Evolutionary conservation across 2,888 invertebrate genomes (phyloP), one percentile per base, ranked within the genome.

Genomic region (Cantharis lateralis): DNA sequence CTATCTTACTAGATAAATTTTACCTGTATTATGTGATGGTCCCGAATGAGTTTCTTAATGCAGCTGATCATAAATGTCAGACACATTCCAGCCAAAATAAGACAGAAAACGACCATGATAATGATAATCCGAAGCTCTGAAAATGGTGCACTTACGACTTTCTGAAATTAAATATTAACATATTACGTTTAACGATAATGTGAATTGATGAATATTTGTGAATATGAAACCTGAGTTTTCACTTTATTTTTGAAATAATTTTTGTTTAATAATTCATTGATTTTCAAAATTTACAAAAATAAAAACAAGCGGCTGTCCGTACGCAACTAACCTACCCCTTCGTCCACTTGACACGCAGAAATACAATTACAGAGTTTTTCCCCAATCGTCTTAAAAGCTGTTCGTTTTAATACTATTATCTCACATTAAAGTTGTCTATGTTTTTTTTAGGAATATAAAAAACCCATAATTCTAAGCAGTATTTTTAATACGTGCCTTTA

Each of bases 41-140:
- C 96, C 86, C 95, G 93, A 84, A 95, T 92, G 62, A 97, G 91
- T 86, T 97, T 97, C 82, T 94, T 91, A 81, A 95, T 91, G 88
- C 97, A 97, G 86, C 96, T 96, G 89, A 95, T 95, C 80, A 96
- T 91, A 88, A 97, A 96, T 63, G 96, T 95, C 85, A 95, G 93
- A 85, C 95, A 95, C 94, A 97, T 95, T 26, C 96, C 96, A 63
- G 94, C 93, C 72, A 97, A 91, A 80, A 97, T 96, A 75, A 96
- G 89, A 18, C 95, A 95, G 88, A 97, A 97, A 76, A 97, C 94
- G 26, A 96, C 92, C 86, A 97, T 92, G 80, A 97, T 97, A 84
- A 96, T 95, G 86, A 95, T 90, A 85, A 97, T 95, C 87, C 96
- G 95, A 81, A 93, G 92, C 10, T 92, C 91, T 80, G 91, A 90